Base-by-base conservation (phyloP, 2,797 vertebrate species). In the Schizopygopsis malacanthus region DNA sequence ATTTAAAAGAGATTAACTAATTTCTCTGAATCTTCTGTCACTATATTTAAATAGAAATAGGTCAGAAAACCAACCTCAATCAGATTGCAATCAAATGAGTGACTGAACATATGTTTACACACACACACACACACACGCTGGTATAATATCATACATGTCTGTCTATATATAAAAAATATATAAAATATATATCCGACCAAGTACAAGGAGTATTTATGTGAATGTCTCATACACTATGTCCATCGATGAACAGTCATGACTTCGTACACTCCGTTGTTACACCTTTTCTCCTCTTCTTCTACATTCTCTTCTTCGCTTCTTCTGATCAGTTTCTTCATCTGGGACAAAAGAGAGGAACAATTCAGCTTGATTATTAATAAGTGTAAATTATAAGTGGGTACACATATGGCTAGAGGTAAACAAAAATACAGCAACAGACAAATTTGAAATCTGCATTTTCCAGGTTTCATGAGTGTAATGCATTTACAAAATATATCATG, bases 231-330 rank as follows among this genome's bases (percentile, higher is more conserved):
- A 20, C 1, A 16, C 6, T n/a, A 4, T 20, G 2, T 11, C 12
- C 1, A 37, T 80, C 22, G 50, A 0, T 1, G 6, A 18, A 82
- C 9, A 28, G 81, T 71, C 83, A 85, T 85, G 7, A 65, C 76
- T 25, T 79, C 83, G 13, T 85, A 85, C 20, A 85, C 61, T 67
- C 4, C 82, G 67, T 56, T 70, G 39, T 6, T 5, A 39, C 50
- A 20, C 25, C n/a, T 79, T 56, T 18, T 75, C 20, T 45, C 65
- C 5, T 71, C 52, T 28, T 28, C 28, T 28, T 28, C 28, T 28
- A 28, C 28, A 28, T 28, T 28, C 28, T 28, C 28, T 50, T 43
- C 18, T 79, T 9, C 18, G 11, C 50, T 47, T 47, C 0, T 41
- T 79, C 12, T 72, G 1, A 4, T 43, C 7, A 22, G 0, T 59